Conservation (phyloP, 2,113 vertebrate genomes). For the Acanthochromis polyacanthus region DNA sequence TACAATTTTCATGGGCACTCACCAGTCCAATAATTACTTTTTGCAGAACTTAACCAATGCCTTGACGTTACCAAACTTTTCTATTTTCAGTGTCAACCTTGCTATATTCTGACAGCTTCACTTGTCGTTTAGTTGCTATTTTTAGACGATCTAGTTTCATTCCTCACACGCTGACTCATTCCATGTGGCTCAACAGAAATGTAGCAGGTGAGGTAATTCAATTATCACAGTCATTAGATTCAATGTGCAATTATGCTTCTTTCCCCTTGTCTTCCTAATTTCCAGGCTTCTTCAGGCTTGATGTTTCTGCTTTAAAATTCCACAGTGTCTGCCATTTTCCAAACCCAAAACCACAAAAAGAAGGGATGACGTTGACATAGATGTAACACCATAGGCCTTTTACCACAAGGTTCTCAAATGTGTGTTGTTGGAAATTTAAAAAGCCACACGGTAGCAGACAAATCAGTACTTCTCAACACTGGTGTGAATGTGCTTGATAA, state of each 20-base stretch:
- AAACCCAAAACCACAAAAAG: slow-evolving; percentile 53
- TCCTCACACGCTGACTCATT: slow-evolving; percentile 11
- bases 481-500: not conserved
- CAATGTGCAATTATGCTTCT: slow-evolving; percentile 12
- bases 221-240: slow-evolving; percentile 15
- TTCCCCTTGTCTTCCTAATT: slow-evolving; percentile 30
- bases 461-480: slow-evolving; percentile 7
- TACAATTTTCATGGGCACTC: not conserved
- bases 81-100: slow-evolving; percentile 1
- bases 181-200: slow-evolving; percentile 5
- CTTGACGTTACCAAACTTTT: not conserved
- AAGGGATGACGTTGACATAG: not conserved
- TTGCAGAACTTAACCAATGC: not conserved
- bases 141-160: slow-evolving; percentile 8
- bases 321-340: slow-evolving; percentile 52
- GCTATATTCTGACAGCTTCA: not conserved
- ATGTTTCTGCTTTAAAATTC: slow-evolving; percentile 38
- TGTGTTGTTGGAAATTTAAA: slow-evolving; percentile 47
- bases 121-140: slow-evolving; percentile 5
- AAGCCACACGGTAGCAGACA: not conserved
- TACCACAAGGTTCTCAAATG: slow-evolving; percentile 26
- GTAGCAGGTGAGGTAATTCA: slow-evolving; percentile 2
- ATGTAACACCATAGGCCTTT: slow-evolving; percentile 29
- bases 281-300: slow-evolving; percentile 17
- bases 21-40: not conserved